Evolutionary conservation across 1,140 invertebrate species (phyloP).

Genomic region (Megathymus violae): DNA sequence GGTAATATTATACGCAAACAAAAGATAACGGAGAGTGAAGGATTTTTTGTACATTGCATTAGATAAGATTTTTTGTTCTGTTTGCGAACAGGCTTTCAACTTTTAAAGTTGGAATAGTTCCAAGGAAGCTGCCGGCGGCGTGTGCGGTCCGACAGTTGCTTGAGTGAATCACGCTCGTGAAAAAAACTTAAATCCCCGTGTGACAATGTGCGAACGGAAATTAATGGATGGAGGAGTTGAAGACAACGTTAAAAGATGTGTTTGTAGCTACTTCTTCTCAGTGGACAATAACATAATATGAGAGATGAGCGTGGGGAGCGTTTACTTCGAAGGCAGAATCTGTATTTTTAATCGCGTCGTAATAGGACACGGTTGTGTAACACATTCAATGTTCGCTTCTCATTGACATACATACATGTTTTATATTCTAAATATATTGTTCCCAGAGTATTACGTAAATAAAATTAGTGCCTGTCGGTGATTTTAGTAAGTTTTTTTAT

Average conservation of each 20-base stretch:
- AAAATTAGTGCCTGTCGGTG: neutral
- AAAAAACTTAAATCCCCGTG: conserved; percentile 39
- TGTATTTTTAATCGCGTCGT: conserved; percentile 26
- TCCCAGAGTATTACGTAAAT: neutral
- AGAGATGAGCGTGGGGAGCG: conserved; percentile 5
- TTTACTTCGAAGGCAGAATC: conserved; percentile 10
- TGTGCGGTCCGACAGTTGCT: conserved; percentile 53
- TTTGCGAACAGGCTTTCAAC: conserved; percentile 42
- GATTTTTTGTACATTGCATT: conserved; percentile 31
- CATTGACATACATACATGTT: conserved; percentile 17
- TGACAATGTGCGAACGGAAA: conserved; percentile 45
- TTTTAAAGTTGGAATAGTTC: conserved; percentile 60
- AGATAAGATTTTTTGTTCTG: conserved; percentile 36
- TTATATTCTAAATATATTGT: no score
- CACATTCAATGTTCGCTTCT: conserved; percentile 7
- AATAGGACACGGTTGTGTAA: conserved; percentile 29
- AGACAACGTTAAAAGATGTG: conserved; percentile 40
- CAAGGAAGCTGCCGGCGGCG: conserved; percentile 51
- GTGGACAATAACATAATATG: conserved; percentile 13
- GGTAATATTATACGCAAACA: conserved; percentile 18
- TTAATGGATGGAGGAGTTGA: conserved; percentile 35
- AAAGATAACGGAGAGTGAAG: conserved; percentile 20
- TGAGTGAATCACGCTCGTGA: conserved; percentile 46
- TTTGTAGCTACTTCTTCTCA: conserved; percentile 30
- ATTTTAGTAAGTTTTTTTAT: neutral